A percentile compares a stretch with the other conserved stretches of the same genome.
These are phyloP conservation scores for Psilopogon haemacephalus DNA, from an alignment of 2,113 vertebrate genomes.

Conservation along the genomic window DNA sequence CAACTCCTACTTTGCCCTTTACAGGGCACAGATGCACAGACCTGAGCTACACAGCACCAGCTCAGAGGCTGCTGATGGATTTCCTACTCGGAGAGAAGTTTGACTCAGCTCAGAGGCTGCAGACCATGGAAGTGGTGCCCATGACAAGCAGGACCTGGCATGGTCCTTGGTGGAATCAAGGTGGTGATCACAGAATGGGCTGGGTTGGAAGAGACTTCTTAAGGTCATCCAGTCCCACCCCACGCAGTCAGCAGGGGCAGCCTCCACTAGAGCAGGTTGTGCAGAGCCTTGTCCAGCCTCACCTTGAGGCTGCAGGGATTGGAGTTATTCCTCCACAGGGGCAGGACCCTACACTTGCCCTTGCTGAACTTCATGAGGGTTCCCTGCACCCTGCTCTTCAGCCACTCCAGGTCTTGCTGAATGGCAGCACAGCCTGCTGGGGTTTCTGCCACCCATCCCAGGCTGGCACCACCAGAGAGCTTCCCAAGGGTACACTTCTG, in stretches of 20 bases:
- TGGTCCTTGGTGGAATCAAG: rapidly evolving
- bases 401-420: background rate
- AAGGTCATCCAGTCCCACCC: background rate
- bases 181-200: too few relatives aligned
- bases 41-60: background rate
- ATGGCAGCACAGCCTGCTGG: background rate
- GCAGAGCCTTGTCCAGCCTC: too few relatives aligned
- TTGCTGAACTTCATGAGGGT: background rate
- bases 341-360: background rate
- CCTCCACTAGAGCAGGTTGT: too few relatives aligned
- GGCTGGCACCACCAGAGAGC: background rate
- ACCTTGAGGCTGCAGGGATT: too few relatives aligned
- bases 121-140: background rate
- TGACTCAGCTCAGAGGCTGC: background rate
- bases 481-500: background rate
- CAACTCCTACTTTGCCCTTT: conserved; percentile 75
- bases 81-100: background rate
- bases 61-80: conserved; percentile 13
- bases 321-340: background rate
- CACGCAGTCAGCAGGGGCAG: too few relatives aligned
- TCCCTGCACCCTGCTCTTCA: background rate
- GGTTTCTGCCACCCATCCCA: background rate
- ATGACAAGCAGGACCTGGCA: background rate
- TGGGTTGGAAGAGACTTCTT: background rate
- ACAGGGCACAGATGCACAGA: conserved; percentile 52